Conservation (phyloP, 1,140 invertebrate genomes). For the Dolichoris vasculosae region DNA sequence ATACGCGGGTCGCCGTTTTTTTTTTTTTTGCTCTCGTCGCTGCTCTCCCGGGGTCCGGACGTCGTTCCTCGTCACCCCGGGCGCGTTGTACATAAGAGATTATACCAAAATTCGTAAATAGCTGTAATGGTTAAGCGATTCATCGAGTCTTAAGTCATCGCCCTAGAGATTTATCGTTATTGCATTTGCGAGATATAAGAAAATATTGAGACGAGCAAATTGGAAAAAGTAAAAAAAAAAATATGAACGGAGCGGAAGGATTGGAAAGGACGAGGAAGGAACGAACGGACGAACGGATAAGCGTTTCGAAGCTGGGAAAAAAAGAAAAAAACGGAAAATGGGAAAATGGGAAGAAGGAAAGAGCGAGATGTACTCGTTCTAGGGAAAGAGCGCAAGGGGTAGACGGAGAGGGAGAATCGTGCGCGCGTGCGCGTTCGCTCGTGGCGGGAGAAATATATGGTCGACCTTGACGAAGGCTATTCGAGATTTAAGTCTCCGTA, state of each 20-base stretch:
- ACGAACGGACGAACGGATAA: neutral
- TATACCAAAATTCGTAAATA: constrained; percentile 61
- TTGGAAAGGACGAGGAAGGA: neutral
- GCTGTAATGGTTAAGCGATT: constrained; percentile 35
- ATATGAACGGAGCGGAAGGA: neutral
- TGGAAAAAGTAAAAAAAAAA: neutral
- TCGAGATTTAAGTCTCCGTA: constrained; percentile 35
- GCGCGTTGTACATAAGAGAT: constrained; percentile 56
- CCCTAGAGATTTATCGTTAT: constrained; percentile 55
- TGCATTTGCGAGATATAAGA: constrained; percentile 33
- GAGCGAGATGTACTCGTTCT: neutral
- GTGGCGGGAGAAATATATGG: constrained; percentile 45
- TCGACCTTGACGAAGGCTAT: constrained; percentile 46
- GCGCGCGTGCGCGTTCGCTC: constrained; percentile 11
- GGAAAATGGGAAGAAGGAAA: too few relatives aligned
- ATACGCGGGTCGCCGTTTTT: constrained; percentile 48
- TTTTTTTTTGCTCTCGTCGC: neutral
- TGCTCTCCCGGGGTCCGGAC: neutral
- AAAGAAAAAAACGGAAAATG: constrained; percentile 11
- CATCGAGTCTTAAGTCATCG: constrained; percentile 39
- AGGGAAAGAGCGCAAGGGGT: neutral
- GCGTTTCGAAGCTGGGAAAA: neutral
- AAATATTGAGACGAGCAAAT: neutral
- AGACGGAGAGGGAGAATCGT: neutral
- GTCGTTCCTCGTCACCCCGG: neutral